phyloP scores from a whole-genome alignment of 2,797 vertebrate species.

The Selene dorsalis region DNA sequence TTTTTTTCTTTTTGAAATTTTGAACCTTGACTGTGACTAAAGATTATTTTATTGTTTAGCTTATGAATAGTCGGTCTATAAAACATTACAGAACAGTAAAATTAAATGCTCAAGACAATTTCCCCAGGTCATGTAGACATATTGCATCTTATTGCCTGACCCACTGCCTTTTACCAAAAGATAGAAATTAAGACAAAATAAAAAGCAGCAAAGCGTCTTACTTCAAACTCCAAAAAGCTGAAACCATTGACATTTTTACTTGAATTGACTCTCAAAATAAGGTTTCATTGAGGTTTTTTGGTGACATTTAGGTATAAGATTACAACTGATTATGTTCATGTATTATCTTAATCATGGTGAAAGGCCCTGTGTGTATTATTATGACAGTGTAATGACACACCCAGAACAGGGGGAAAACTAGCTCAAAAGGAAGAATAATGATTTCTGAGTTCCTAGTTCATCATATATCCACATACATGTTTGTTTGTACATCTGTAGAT shows the following conservation, averaged over 20 bases:
- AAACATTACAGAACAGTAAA: not conserved
- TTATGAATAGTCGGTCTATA: not conserved
- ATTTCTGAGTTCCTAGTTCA: conserved; percentile 3
- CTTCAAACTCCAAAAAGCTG: not conserved
- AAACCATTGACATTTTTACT: not conserved
- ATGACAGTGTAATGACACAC: not conserved
- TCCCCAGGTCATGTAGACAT: not conserved
- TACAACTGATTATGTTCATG: not conserved
- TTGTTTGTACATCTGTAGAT: not conserved
- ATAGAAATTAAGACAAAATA: not conserved
- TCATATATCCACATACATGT: not conserved
- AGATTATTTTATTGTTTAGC: not conserved
- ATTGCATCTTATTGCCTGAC: too few species aligned
- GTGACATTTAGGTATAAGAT: not conserved
- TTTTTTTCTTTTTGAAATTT: too few species aligned
- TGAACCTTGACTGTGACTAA: too few species aligned
- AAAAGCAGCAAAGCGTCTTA: not conserved
- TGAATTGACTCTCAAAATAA: not conserved
- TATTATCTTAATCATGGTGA: not conserved
- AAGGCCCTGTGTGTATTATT: not conserved
- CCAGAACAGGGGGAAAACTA: not conserved
- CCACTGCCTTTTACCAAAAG: not conserved
- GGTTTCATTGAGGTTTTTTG: not conserved
- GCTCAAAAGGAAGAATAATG: not conserved
- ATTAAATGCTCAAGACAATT: not conserved